These are phyloP conservation scores for Pygmarrhopalites habei DNA, from an alignment of 1,140 invertebrate species.

Conservation along the genomic window DNA sequence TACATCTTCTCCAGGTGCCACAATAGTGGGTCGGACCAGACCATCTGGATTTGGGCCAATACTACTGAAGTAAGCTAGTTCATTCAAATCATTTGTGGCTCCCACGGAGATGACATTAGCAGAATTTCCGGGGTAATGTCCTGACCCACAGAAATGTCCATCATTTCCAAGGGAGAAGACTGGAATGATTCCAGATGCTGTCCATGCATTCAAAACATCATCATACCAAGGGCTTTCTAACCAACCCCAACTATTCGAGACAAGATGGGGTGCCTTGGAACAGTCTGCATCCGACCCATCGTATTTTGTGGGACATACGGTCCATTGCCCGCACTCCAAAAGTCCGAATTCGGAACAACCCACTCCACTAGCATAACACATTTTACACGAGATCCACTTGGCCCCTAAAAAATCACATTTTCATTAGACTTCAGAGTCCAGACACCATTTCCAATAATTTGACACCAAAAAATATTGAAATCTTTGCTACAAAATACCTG, in stretches of 20 bases:
- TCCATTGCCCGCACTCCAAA: background rate
- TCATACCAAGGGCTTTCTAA: background rate
- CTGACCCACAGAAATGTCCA: background rate
- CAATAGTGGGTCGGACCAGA: background rate
- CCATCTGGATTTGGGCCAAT: background rate
- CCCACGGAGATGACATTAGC: slow-evolving; percentile 14
- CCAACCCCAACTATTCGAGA: background rate
- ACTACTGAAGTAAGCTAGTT: background rate
- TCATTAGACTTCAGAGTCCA: too few species aligned
- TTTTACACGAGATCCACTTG: background rate
- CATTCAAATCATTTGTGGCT: background rate
- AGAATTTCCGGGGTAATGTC: background rate
- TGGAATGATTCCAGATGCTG: background rate
- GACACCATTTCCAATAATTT: too few species aligned
- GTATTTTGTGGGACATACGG: background rate
- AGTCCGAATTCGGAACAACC: background rate
- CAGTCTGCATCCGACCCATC: background rate
- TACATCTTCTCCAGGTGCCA: slow-evolving; percentile 9
- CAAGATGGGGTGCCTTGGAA: background rate
- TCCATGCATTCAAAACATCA: background rate
- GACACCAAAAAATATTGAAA: too few species aligned
- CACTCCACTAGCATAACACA: background rate
- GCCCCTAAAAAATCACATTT: too few species aligned
- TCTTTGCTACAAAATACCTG: too few species aligned
- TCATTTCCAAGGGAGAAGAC: slow-evolving; percentile 14